Base-by-base conservation (phyloP, 2,888 invertebrate genomes). In the Polietes domitor region DNA sequence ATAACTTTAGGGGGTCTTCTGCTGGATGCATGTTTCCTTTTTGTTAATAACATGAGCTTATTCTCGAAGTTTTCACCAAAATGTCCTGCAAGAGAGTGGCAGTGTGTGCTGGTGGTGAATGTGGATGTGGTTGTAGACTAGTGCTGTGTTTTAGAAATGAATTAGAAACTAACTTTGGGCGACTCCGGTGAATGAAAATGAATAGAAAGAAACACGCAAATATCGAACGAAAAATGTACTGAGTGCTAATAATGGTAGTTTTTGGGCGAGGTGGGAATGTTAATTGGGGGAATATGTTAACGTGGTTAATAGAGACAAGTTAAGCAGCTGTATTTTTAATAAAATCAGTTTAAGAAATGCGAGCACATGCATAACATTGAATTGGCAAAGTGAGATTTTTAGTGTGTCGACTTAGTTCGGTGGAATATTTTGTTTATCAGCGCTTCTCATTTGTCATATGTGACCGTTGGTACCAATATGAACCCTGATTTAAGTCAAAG, bases 1-100 rank as follows among this genome's bases (percentile, higher is more conserved):
- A 15, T 74, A 53, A 37, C 76, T 76, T 65, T 55, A 26, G 61
- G 58, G 76, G 32, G 73, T 73, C 37, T 43, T 37, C 12, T 10
- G 32, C 19, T 43, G 63, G 21, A 43, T 77, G 43, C 43, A 37
- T n/a, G 41, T 58, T 58, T 12, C 26, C 28, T 71, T 71, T 68
- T 80, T 50, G 17, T 68, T 37, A 21, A 73, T 79, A 21, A 76
- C 72, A 72, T 72, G 83, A 50, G 83, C 75, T 79, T 28, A n/a
- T 58, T 61, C 58, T 79, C n/a, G n/a, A 75, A 83, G 71, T 70
- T 47, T 47, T 37, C 37, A 9, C 7, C 21, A 55, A 21, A 3
- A 21, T 21, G 65, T 19, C 65, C 21, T 37, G 65, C 21, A 41
- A 41, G 37, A 15, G 58, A 58, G 12, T 24, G 9, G n/a, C n/a